phyloP scores from a whole-genome alignment of 2,113 vertebrate genomes.

The Campylomormyrus tamandua region DNA sequence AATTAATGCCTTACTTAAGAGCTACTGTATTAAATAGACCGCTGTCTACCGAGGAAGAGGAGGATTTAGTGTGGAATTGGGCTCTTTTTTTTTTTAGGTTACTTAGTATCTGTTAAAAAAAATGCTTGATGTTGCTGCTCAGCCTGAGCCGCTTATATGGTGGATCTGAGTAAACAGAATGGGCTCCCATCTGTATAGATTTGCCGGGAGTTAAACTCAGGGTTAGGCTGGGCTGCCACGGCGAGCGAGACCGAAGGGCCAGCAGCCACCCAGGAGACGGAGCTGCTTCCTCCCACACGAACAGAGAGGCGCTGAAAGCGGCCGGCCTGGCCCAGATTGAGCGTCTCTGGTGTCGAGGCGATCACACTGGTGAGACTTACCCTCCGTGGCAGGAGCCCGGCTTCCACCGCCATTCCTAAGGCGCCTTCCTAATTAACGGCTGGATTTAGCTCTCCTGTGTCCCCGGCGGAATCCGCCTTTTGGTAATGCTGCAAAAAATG shows the following conservation, averaged over 20 bases:
- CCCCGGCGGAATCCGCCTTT: not conserved
- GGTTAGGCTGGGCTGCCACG: not conserved
- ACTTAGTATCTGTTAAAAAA: not conserved
- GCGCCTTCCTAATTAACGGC: not conserved
- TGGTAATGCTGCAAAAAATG: not conserved
- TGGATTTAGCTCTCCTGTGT: conserved; percentile 7
- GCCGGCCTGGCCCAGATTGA: not conserved
- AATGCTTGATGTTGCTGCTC: not conserved
- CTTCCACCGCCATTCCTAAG: not conserved
- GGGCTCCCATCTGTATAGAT: not conserved
- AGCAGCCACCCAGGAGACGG: not conserved
- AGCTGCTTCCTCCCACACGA: not conserved
- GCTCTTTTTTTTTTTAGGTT: not conserved
- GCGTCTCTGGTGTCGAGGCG: not conserved
- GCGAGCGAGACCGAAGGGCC: not conserved
- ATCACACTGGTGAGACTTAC: not conserved
- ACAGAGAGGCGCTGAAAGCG: not conserved
- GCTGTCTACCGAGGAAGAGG: not conserved
- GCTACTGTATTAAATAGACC: not conserved
- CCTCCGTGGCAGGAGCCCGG: not conserved
- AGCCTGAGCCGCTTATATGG: not conserved
- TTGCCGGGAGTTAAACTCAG: not conserved
- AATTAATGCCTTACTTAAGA: not conserved
- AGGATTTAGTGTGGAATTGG: not conserved
- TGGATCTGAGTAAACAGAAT: not conserved